Percentiles rank a stretch among this genome's conserved stretches.
Evolutionary conservation across 2,888 invertebrate species (phyloP).

Genomic region (Phyllotreta cruciferae): DNA sequence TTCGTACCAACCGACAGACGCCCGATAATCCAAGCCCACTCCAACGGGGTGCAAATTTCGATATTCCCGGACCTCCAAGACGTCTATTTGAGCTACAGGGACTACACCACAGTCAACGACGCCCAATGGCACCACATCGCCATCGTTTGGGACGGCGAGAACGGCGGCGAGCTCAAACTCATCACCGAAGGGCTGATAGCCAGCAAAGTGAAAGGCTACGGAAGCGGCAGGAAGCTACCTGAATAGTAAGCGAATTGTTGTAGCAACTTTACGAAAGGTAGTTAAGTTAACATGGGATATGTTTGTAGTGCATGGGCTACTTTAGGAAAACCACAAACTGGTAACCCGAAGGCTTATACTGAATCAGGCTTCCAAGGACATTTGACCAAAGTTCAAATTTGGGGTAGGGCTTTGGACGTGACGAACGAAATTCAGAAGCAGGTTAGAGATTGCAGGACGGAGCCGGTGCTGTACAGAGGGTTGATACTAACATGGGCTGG

Average conservation of each 20-base stretch:
- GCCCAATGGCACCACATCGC: slow-evolving; percentile 97
- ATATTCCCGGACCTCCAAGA: slow-evolving; percentile 88
- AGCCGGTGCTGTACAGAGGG: slow-evolving; percentile 87
- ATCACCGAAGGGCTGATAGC: slow-evolving; percentile 96
- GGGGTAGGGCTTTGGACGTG: slow-evolving; percentile 90
- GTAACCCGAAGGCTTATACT: slow-evolving; percentile 81
- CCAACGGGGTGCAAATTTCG: slow-evolving; percentile 91
- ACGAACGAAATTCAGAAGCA: slow-evolving; percentile 93
- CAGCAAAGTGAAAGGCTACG: slow-evolving; percentile 89
- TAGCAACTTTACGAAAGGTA: neutral
- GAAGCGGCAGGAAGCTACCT: slow-evolving; percentile 80
- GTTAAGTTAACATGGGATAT: neutral
- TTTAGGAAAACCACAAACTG: slow-evolving; percentile 86
- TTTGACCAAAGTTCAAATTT: slow-evolving; percentile 91
- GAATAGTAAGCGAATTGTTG: slow-evolving; percentile 71
- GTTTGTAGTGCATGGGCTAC: slow-evolving; percentile 86
- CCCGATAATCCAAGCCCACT: slow-evolving; percentile 89
- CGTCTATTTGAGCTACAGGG: slow-evolving; percentile 87
- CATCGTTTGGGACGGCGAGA: slow-evolving; percentile 90
- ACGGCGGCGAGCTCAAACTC: slow-evolving; percentile 84
- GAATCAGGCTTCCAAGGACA: slow-evolving; percentile 96
- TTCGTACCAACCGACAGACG: slow-evolving; percentile 79
- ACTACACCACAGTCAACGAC: slow-evolving; percentile 92
- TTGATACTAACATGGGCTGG: slow-evolving; percentile 92
- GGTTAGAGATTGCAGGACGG: slow-evolving; percentile 90